Base-by-base conservation (phyloP, 2,113 vertebrate species). In the Sander vitreus region DNA sequence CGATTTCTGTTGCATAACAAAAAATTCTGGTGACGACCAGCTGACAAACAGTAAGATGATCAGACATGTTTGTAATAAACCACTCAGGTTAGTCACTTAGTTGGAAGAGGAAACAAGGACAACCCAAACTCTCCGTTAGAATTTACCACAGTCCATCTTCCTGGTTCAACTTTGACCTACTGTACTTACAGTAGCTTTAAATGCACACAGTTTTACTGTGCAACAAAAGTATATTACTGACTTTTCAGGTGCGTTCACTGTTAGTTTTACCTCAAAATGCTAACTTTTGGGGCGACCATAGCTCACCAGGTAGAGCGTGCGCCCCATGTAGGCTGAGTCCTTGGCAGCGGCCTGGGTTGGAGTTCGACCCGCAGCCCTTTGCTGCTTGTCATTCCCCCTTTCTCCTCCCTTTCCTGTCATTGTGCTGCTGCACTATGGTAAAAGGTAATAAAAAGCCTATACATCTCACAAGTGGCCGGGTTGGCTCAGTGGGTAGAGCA, bases 201-300 rank as follows among this genome's bases (percentile, higher is more conserved):
- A 53, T 2, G 0, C 47, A 15, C 23, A 47, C 14, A 11, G n/a
- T 47, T 58, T 76, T n/a, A 23, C 21, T 54, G 39, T 63, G 50
- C 5, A 59, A 27, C 33, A 0, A 47, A 30, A 43, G 23, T 13
- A 10, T 47, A 55, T 57, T 13, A 69, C 16, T 47, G 36, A 73
- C 62, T 36, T 66, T 65, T n/a, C 27, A 23, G 71, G 33, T 21
- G 60, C 30, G 48, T 47, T 39, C 63, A 48, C 27, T 76, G 53
- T 73, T 71, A 84, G 21, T 57, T 84, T 81, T 53, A 73, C 30
- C 58, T 73, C 33, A 66, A 70, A 55, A 73, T 13, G 9, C 39
- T 3, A 43, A 43, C 2, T 10, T 43, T 43, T 43, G 39, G 39
- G 39, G 10, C 10, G 39, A 43, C 39, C 39, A 43, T 43, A 43